A percentile compares a stretch with the other conserved stretches of the same genome.
phyloP scores from a whole-genome alignment of 1,140 invertebrate species.

The Planococcus citri region DNA sequence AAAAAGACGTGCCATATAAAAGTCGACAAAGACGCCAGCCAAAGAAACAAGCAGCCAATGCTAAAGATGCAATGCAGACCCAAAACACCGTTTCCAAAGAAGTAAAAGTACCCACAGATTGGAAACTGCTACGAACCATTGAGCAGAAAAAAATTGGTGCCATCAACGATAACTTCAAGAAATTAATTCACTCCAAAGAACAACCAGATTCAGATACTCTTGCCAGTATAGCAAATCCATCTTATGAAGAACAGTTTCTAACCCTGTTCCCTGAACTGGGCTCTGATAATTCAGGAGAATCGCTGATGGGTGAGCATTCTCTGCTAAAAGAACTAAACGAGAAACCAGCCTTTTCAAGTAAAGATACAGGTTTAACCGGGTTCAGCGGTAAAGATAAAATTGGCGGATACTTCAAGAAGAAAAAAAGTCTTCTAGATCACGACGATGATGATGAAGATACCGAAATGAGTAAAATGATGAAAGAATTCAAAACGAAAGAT shows the following conservation, averaged over 20 bases:
- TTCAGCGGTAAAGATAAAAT: not conserved
- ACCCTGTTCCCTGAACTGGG: conserved; percentile 35
- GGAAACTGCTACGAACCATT: conserved; percentile 23
- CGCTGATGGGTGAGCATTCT: not conserved
- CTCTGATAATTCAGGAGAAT: conserved; percentile 31
- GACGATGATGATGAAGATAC: conserved; percentile 16
- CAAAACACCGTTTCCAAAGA: not conserved
- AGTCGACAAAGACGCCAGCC: conserved; percentile 15
- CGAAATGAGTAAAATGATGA: conserved; percentile 48
- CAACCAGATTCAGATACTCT: conserved; percentile 21
- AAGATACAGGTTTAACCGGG: not conserved
- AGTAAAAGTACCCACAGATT: conserved; percentile 11
- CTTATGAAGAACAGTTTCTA: conserved; percentile 35
- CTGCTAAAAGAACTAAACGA: not conserved
- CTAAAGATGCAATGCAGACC: not conserved
- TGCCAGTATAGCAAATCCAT: conserved; percentile 21
- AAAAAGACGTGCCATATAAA: not conserved
- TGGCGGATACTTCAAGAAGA: not conserved
- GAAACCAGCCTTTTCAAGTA: not conserved
- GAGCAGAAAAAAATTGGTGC: conserved; percentile 8
- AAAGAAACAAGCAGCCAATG: not conserved
- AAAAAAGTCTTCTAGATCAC: not conserved
- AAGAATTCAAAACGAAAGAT: conserved; percentile 54
- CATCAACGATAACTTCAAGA: conserved; percentile 17
- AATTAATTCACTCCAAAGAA: conserved; percentile 21